These are phyloP conservation scores for Enteromius viviparus DNA, from an alignment of 2,797 vertebrate genomes.

Conservation along the genomic window DNA sequence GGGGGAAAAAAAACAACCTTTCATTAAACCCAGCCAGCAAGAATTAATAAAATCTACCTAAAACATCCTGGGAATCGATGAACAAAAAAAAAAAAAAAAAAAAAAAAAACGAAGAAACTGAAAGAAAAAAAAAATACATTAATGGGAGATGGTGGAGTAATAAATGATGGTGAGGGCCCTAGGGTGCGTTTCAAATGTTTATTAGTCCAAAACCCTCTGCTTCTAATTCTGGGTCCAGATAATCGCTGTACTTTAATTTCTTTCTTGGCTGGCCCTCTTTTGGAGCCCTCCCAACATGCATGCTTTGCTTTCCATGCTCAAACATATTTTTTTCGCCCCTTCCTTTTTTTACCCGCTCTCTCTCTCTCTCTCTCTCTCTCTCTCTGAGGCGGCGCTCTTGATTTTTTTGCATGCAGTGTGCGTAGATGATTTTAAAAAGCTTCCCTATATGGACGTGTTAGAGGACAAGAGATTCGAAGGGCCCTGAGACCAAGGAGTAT, in stretches of 20 bases:
- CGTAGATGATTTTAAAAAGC: constrained; percentile 4
- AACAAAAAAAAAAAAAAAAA: constrained; percentile 32
- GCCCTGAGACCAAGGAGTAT: not conserved
- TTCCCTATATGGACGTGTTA: constrained; percentile 20
- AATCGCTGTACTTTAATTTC: constrained; percentile 63
- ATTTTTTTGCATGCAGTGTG: not conserved
- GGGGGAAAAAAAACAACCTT: constrained; percentile 46
- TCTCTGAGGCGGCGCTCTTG: constrained; percentile 21
- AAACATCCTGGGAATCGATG: constrained; percentile 63
- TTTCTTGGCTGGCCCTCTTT: constrained; percentile 60
- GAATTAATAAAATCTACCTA: constrained; percentile 67
- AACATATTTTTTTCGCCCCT: not conserved
- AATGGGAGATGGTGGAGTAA: constrained; percentile 62
- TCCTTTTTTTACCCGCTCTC: constrained; percentile 14
- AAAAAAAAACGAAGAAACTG: constrained; percentile 21
- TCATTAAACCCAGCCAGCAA: constrained; percentile 65
- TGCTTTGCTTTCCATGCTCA: constrained; percentile 45
- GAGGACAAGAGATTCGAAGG: not conserved
- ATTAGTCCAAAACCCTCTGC: constrained; percentile 65
- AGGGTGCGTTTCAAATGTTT: constrained; percentile 63
- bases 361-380: constrained; percentile 4
- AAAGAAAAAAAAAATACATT: constrained; percentile 44
- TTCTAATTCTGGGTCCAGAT: constrained; percentile 63
- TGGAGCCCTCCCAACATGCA: constrained; percentile 55
- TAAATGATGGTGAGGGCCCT: constrained; percentile 58